Evolutionary conservation across 2,888 invertebrate genomes (phyloP), one percentile per base, ranked within the genome.

Genomic region (Cylloceria caligata): DNA sequence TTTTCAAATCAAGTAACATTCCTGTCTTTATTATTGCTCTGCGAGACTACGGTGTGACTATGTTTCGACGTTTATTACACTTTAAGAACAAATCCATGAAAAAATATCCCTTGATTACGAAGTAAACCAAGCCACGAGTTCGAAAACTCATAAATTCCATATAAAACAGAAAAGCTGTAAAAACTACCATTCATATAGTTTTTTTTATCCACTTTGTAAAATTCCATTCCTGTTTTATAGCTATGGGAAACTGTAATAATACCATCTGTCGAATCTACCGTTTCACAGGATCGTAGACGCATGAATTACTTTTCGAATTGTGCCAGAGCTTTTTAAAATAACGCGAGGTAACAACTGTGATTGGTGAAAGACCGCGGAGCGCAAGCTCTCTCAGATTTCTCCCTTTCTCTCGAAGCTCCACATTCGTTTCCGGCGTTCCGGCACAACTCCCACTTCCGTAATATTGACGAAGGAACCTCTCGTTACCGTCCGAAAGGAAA

Each of bases 291-390:
- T 52, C 24, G 7, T 24, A 13, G 13, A 52, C 24, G n/a, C 24
- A 11, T 2, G 24, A 52, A 34, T 60, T 73, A 52, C 36, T 27
- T 6, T 62, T n/a, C 34, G 45, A 24, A 55, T 55, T 5, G 57
- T 62, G 57, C n/a, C n/a, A n/a, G n/a, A n/a, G n/a, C 45, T 47
- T 67, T 68, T 47, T 24, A 36, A 36, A 24, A 60, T 45, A 68
- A 24, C 19, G 36, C 24, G 45, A 49, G 47, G 27, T 62, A 62
- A 68, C 76, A 49, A 21, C 52, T 76, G 49, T 81, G 80, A 81
- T 81, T 76, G 80, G 60, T 81, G 76, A 81, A 81, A 81, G 71
- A 60, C 52, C 21, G 47, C 55, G 36, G n/a, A 49, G 30, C 27
- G 24, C n/a, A 6, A 34, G 69, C 30, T 71, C 30, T n/a, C 21